Percentiles rank a stretch among this genome's conserved stretches.
phyloP scores from a whole-genome alignment of 2,113 vertebrate genomes.

The Irena cyanogastra region DNA sequence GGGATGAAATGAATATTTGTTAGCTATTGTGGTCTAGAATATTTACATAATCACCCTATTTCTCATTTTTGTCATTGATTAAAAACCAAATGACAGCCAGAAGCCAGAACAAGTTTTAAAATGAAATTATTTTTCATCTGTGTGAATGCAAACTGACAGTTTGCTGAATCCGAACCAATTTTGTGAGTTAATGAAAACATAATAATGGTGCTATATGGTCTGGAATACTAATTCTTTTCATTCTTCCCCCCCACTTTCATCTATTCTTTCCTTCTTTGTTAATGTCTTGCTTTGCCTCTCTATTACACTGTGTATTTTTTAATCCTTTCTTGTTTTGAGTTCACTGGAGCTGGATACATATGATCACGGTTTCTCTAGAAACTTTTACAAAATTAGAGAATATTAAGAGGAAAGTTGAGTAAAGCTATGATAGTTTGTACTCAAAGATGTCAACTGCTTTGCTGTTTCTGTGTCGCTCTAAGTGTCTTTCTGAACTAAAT shows the following conservation, averaged over 20 bases:
- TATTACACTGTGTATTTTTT: background rate
- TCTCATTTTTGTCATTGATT: background rate
- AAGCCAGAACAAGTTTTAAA: background rate
- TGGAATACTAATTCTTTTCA: background rate
- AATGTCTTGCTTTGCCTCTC: background rate
- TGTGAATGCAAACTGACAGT: background rate
- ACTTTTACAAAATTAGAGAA: background rate
- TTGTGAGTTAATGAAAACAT: background rate
- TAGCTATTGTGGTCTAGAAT: background rate
- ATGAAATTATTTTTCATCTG: background rate
- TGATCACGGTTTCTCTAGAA: accelerated
- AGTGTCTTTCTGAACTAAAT: background rate
- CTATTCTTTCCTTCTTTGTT: background rate
- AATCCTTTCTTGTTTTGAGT: background rate
- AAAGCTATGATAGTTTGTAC: background rate
- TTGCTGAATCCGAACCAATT: background rate
- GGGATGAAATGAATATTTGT: background rate
- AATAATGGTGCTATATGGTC: background rate
- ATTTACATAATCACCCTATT: background rate
- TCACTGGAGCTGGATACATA: background rate
- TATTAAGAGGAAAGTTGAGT: background rate
- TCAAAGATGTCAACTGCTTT: background rate
- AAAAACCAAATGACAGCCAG: background rate
- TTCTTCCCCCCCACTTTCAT: background rate
- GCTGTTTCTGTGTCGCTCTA: background rate